Base-by-base conservation (phyloP, 2,888 invertebrate genomes). In the Heliconius charithonia region DNA sequence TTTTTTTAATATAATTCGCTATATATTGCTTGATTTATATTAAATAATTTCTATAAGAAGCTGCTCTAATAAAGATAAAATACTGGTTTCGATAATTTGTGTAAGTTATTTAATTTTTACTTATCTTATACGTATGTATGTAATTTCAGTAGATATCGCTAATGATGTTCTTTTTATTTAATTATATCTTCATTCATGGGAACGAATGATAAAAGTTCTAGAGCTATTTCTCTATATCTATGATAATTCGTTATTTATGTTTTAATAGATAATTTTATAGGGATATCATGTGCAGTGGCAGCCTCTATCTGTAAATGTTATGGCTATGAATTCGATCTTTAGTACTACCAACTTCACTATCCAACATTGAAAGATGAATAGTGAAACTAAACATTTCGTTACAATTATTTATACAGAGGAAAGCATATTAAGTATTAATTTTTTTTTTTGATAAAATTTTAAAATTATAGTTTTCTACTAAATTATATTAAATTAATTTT, bases 1-100 rank as follows among this genome's bases (percentile, higher is more conserved):
- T 6, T 2, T 2, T 45, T 16, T 45, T 1, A 4, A 45, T 51
- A 51, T 51, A 51, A 51, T 51, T 51, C 6, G 45, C 45, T 19
- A 51, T 4, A 45, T 45, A 12, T 22, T 45, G 51, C 16, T 25
- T 12, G 29, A 22, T 16, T 62, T 22, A 27, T 41, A 37, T 69
- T 63, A 25, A 56, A 29, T 29, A 74, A 56, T 65, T n/a, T 19
- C 62, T 56, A 37, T 59, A 41, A 19, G 16, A 29, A 75, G 45
- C 37, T 73, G 27, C 13, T 62, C 29, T 63, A 10, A 22, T n/a
- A n/a, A 59, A 59, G 19, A 74, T 74, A 74, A 37, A 63, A 74
- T 63, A 74, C 63, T 63, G 12, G 73, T 73, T 73, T 62, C 37
- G 63, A 41, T 74, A 74, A 63, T 27, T 63, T 74, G 25, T 74